Evolutionary conservation across 2,888 invertebrate genomes (phyloP), one percentile per base, ranked within the genome.

Genomic region (Drosophila nr. perissopoda): DNA sequence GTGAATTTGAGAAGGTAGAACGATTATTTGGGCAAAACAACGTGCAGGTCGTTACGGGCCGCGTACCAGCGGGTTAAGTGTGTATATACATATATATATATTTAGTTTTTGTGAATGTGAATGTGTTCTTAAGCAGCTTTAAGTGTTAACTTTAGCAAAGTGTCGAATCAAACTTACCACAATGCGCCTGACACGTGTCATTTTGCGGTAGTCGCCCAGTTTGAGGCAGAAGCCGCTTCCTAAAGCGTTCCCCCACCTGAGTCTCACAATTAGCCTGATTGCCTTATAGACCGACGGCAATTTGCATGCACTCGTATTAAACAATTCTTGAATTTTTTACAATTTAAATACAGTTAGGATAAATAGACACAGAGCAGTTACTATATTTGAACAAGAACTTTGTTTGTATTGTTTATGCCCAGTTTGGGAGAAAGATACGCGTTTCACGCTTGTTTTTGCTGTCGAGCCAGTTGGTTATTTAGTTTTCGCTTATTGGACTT

Each of bases 131-230:
- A 21, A 57, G 29, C 31, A 13, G 48, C 58, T 60, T 59, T 18
- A 57, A 13, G 58, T 18, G 27, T 27, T 21, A 27, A 29, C 21
- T 36, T 21, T 7, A n/a, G 31, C 34, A 34, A 29, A 62, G 38
- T 63, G 61, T 36, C 27, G 48, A 51, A 40, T 27, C 13, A 33
- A 65, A 83, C 91, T 91, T 87, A 91, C 91, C 91, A 88, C 83
- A 80, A 91, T 91, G 68, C 91, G 91, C 74, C 91, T 81, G 61
- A 91, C 91, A 74, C 91, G 92, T 90, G 84, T 91, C 91, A 91
- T 91, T 87, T 88, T 91, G 66, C 86, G 87, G 80, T 91, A 92
- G 45, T 86, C 77, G 54, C 78, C 77, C 76, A 79, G 74, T 61
- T 86, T 90, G 69, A 89, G 69, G 81, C 85, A 71, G 65, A 36